Percentiles rank a stretch among this genome's conserved stretches.
phyloP scores from a whole-genome alignment of 1,140 invertebrate species.

The Bombus ignitus region DNA sequence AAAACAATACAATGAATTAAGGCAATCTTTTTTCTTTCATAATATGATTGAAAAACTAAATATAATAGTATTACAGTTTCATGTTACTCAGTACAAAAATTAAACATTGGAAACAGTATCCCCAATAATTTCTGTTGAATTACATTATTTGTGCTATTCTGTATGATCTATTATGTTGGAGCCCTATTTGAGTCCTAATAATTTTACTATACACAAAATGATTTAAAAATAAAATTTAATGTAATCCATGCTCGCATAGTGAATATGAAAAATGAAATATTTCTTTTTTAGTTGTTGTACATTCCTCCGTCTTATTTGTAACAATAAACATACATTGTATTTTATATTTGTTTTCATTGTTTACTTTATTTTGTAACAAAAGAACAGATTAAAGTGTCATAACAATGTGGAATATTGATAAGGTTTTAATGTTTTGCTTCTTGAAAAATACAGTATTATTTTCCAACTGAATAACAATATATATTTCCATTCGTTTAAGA shows the following conservation, averaged over 20 bases:
- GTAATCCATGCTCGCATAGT: neutral
- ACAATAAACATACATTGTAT: conserved; percentile 30
- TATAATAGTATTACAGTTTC: conserved; percentile 3
- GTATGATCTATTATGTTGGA: neutral
- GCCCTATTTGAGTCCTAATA: too few species aligned
- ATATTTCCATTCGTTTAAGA: neutral
- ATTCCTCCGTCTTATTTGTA: conserved; percentile 14
- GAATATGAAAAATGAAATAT: neutral
- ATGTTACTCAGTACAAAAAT: neutral
- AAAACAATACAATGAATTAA: neutral
- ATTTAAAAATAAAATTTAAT: neutral
- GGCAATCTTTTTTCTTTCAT: neutral
- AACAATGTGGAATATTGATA: neutral
- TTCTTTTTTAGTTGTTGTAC: conserved; percentile 25
- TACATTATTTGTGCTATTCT: neutral
- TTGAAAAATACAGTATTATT: conserved; percentile 19
- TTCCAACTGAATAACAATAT: neutral
- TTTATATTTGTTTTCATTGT: neutral
- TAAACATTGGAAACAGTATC: neutral
- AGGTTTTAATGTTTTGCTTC: neutral
- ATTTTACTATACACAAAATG: too few species aligned
- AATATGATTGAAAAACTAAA: neutral
- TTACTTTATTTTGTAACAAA: neutral
- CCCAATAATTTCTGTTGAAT: neutral
- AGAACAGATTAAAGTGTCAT: neutral